Evolutionary conservation across 2,888 invertebrate genomes (phyloP), one percentile per base, ranked within the genome.

Genomic region (Drosophila siamana): DNA sequence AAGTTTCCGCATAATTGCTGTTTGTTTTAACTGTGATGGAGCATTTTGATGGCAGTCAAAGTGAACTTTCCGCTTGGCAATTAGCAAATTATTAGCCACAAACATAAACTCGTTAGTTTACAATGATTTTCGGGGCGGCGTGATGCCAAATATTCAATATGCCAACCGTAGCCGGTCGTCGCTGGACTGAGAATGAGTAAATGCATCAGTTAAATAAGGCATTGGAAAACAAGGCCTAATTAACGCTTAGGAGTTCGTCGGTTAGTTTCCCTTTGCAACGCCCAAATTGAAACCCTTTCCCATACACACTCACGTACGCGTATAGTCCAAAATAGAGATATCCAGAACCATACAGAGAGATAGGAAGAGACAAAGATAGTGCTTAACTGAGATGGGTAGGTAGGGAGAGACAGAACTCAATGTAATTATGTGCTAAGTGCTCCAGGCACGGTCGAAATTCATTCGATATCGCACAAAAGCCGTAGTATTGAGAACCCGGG

Each of bases 351-450:
- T n/a, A n/a, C n/a, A n/a, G n/a, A n/a, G n/a, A 50, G 22, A 38
- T n/a, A 16, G 15, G 19, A 43, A 30, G 11, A 19, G n/a, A 28
- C 24, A 8, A 30, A 24, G 15, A 13, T 15, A n/a, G 22, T 11
- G 30, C n/a, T n/a, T n/a, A 26, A 26, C 6, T 6, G 26, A 26
- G 26, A 26, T 6, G n/a, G 33, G 33, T 9, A n/a, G 33, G n/a
- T n/a, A 4, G 33, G n/a, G n/a, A 33, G 41, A 40, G 40, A 26
- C 61, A 55, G 48, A 70, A 69, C 69, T 86, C 74, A 77, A 79
- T 83, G 71, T 83, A 83, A 84, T 84, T 84, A 83, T 84, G 83
- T 74, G 86, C 74, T 83, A 86, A 86, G 79, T 81, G 81, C 81
- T 69, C 24, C 28, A 67, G 80, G 80, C 68, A 65, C 52, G 36